These are phyloP conservation scores for Hoplodrina ambigua DNA, from an alignment of 2,888 invertebrate genomes.

Conservation along the genomic window DNA sequence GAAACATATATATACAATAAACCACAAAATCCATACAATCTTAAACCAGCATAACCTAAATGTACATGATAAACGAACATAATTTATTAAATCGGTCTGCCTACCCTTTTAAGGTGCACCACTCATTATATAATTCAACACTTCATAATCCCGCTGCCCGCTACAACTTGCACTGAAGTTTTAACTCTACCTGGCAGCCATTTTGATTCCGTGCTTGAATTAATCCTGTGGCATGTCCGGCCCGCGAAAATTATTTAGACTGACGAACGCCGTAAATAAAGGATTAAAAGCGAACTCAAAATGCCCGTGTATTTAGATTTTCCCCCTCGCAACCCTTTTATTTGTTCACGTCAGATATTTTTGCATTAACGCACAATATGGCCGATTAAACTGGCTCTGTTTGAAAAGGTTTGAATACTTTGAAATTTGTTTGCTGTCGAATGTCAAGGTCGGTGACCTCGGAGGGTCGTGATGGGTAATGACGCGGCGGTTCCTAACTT, in stretches of 20 bases:
- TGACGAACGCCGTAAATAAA: slow-evolving; percentile 82
- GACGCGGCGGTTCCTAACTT: slow-evolving; percentile 59
- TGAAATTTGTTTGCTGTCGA: slow-evolving; percentile 67
- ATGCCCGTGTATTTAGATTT: slow-evolving; percentile 84
- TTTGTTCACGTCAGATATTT: slow-evolving; percentile 77
- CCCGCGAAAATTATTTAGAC: slow-evolving; percentile 83
- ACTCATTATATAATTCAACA: slow-evolving; percentile 72
- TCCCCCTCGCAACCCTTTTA: slow-evolving; percentile 76
- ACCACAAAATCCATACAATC: slow-evolving; percentile 31
- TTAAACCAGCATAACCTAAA: slow-evolving; percentile 42
- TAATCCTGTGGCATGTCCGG: slow-evolving; percentile 84
- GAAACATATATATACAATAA: slow-evolving; percentile 28
- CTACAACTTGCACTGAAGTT: slow-evolving; percentile 74
- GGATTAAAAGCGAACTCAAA: slow-evolving; percentile 81
- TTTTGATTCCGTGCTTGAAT: slow-evolving; percentile 82
- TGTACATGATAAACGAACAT: slow-evolving; percentile 48
- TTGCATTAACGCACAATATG: slow-evolving; percentile 76
- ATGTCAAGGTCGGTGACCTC: slow-evolving; percentile 79
- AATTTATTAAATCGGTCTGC: slow-evolving; percentile 58
- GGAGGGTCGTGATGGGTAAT: slow-evolving; percentile 63
- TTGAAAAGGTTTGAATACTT: slow-evolving; percentile 64
- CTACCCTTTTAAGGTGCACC: slow-evolving; percentile 65
- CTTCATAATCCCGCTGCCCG: slow-evolving; percentile 76
- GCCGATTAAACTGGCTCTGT: slow-evolving; percentile 71
- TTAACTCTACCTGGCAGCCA: slow-evolving; percentile 74